phyloP scores from a whole-genome alignment of 2,888 invertebrate species.

The Trissoscelio sp. region DNA sequence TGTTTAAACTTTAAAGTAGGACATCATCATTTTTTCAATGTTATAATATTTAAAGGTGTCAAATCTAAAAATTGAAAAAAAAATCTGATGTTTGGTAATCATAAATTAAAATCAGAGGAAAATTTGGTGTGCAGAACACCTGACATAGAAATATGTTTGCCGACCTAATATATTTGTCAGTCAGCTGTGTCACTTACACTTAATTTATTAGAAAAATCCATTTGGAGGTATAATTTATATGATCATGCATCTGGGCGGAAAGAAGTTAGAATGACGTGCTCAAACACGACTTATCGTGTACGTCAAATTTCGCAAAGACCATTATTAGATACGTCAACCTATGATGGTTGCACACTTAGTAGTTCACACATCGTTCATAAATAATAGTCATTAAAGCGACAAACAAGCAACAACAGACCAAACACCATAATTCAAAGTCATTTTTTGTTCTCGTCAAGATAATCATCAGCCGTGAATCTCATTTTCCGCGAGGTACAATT shows the following conservation, averaged over 20 bases:
- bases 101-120: constrained; percentile 26
- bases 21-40: too few species aligned
- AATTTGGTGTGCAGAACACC: not conserved
- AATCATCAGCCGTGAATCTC: constrained; percentile 13
- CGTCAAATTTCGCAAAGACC: constrained; percentile 41
- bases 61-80: too few species aligned
- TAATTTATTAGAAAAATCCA: constrained; percentile 40
- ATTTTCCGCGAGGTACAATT: constrained; percentile 7
- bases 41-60: too few species aligned
- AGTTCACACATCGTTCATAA: constrained; percentile 30
- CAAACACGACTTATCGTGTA: constrained; percentile 51
- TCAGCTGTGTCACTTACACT: constrained; percentile 20
- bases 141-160: constrained; percentile 35
- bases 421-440: constrained; percentile 52
- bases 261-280: constrained; percentile 34
- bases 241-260: constrained; percentile 18
- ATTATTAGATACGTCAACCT: constrained; percentile 20
- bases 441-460: constrained; percentile 23
- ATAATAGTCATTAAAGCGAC: constrained; percentile 46
- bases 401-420: constrained; percentile 17
- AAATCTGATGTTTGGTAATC: constrained; percentile 28
- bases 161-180: constrained; percentile 45
- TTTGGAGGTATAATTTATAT: constrained; percentile 36
- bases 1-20: too few species aligned
- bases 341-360: constrained; percentile 2